Percentiles rank a stretch among this genome's conserved stretches.
phyloP scores from a whole-genome alignment of 2,113 vertebrate genomes.

The Nothocercus julius region DNA sequence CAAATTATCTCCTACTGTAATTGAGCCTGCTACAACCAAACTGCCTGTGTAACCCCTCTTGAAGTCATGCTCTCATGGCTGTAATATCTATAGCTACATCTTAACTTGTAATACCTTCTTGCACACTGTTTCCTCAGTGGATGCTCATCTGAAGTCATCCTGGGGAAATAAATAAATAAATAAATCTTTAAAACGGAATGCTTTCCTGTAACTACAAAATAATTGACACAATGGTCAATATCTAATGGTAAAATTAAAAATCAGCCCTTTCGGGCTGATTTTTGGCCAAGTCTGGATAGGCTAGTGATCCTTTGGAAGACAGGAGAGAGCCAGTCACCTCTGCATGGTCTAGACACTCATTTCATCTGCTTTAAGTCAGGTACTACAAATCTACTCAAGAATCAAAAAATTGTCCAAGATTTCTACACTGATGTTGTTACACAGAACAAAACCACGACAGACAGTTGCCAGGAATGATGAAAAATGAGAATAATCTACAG shows the following conservation, averaged over 20 bases:
- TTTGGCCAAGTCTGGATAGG: neutral
- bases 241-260: neutral
- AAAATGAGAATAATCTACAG: fast-evolving
- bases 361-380: neutral
- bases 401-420: fast-evolving
- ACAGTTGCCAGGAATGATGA: neutral
- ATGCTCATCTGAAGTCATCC: neutral
- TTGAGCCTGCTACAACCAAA: slow-evolving; percentile 2
- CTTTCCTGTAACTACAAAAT: neutral
- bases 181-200: neutral
- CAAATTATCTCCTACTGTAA: slow-evolving; percentile 62
- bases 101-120: neutral
- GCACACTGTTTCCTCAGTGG: neutral
- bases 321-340: neutral
- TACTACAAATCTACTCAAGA: neutral
- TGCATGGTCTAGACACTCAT: neutral
- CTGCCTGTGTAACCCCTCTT: slow-evolving; percentile 12
- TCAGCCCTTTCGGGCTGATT: neutral
- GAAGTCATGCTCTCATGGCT: neutral
- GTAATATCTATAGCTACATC: neutral
- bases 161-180: neutral
- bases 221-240: neutral
- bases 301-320: neutral
- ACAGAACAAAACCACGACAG: neutral
- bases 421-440: neutral